These are phyloP conservation scores for Ornithorhynchus anatinus DNA, from an alignment of 2,113 vertebrate genomes.

Conservation along the genomic window DNA sequence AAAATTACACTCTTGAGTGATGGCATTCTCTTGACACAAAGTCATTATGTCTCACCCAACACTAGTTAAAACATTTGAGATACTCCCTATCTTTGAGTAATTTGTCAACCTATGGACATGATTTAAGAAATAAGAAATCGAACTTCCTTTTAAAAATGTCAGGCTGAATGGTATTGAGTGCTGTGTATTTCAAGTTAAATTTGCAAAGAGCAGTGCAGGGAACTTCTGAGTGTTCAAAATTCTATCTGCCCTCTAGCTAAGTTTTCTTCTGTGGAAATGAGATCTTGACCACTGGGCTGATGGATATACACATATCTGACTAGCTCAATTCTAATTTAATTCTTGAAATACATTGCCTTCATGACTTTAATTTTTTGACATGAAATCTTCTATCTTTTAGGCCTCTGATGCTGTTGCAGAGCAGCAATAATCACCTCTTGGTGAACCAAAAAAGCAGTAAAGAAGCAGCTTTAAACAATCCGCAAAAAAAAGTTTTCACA, in stretches of 20 bases:
- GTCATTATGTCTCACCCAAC: not conserved
- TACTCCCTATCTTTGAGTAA: not conserved
- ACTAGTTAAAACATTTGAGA: not conserved
- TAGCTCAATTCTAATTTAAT: slow-evolving; percentile 67
- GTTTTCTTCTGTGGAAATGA: slow-evolving; percentile 56
- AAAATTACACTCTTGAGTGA: not conserved
- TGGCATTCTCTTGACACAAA: not conserved
- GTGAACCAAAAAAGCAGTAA: not conserved
- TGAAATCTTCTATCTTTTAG: slow-evolving; percentile 53
- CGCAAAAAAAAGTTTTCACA: slow-evolving; percentile 52
- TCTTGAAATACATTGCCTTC: slow-evolving; percentile 55
- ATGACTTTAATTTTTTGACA: slow-evolving; percentile 65
- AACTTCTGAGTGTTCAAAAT: slow-evolving; percentile 12
- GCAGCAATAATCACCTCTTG: slow-evolving; percentile 23
- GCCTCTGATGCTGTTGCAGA: slow-evolving; percentile 25
- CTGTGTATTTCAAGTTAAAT: slow-evolving; percentile 35
- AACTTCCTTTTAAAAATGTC: not conserved
- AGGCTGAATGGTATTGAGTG: not conserved
- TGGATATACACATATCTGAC: slow-evolving; percentile 58
- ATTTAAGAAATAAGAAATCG: not conserved
- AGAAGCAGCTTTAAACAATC: slow-evolving; percentile 48
- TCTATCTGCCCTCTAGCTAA: slow-evolving; percentile 50
- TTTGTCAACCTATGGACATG: not conserved
- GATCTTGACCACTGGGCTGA: slow-evolving; percentile 54
- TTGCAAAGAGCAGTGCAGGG: not conserved